Base-by-base conservation (phyloP, 2,113 vertebrate species). In the Rafetus swinhoei region DNA sequence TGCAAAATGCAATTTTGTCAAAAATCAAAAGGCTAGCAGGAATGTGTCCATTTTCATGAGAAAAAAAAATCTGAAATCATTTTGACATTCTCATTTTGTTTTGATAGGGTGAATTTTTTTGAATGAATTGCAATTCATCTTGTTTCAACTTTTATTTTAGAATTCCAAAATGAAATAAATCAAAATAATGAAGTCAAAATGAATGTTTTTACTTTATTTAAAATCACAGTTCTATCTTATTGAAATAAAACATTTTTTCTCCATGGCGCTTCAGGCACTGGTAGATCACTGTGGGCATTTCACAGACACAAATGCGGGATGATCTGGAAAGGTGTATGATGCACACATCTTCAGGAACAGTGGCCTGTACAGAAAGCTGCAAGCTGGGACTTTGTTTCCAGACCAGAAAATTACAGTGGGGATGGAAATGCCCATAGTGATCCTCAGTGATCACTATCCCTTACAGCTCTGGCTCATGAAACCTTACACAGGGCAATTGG, bases 81-180 rank as follows among this genome's bases (percentile, higher is more conserved):
- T 79, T 10, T 84, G 84, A 39, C 4, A 82, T 94, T 93, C 54
- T 18, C 80, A 22, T 88, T 57, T 59, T 32, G 12, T 57, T 72
- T 90, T 81, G 83, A 91, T 90, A 54, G 76, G 22, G 57, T 39
- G 91, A 62, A 45, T 2, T 55, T 59, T n/a, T 65, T 15, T 56
- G 87, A 87, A 22, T 59, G 74, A 18, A 54, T 74, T 76, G 74
- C 24, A 14, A 50, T 69, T 14, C 22, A 1, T 89, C 95, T 92
- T 94, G 72, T 90, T 96, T 97, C 90, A 50, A 90, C 81, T 95
- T 90, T 60, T 79, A 81, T 55, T 19, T 50, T 90, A 56, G 81
- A 89, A 5, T 1, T 5, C 84, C 85, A 93, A 92, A 94, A 92
- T n/a, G 90, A 74, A 81, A 93, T 92, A 81, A 93, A 95, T 81